Conservation (phyloP, 2,888 invertebrate species). For the Lepidocyrtoides sp. region DNA sequence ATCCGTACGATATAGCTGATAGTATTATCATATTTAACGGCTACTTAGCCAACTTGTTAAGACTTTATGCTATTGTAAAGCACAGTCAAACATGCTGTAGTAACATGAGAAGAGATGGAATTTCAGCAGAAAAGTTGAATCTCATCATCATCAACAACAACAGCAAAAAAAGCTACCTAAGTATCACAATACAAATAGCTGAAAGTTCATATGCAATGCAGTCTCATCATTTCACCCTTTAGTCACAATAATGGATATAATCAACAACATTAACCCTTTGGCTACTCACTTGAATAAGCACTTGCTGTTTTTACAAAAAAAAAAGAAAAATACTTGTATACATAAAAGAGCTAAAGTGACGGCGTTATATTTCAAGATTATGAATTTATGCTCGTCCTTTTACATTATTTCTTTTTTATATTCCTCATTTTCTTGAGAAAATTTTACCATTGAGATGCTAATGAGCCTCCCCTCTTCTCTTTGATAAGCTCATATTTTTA, state of each 20-base stretch:
- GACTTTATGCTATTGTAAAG: slow-evolving; percentile 33
- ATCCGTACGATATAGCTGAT: background rate
- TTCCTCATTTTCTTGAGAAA: background rate
- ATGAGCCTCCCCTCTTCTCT: slow-evolving; percentile 41
- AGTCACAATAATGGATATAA: background rate
- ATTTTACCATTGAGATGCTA: slow-evolving; percentile 60
- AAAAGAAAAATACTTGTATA: slow-evolving; percentile 16
- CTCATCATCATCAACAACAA: background rate
- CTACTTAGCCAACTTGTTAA: slow-evolving; percentile 65
- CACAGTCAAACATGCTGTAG: background rate
- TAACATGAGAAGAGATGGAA: background rate
- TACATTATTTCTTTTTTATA: background rate
- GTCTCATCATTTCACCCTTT: background rate
- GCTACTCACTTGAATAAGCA: background rate
- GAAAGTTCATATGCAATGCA: background rate
- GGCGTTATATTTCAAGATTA: slow-evolving; percentile 62
- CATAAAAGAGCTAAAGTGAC: background rate
- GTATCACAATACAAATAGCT: too few relatives aligned
- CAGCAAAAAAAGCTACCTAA: too few relatives aligned
- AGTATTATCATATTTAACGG: slow-evolving; percentile 61
- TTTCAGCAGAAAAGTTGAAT: slow-evolving; percentile 2
- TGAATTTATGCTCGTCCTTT: slow-evolving; percentile 54
- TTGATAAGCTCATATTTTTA: background rate
- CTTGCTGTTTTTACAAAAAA: background rate
- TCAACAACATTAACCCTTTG: slow-evolving; percentile 21